Evolutionary conservation across 2,113 vertebrate species (phyloP).

Genomic region (Bungarus multicinctus): DNA sequence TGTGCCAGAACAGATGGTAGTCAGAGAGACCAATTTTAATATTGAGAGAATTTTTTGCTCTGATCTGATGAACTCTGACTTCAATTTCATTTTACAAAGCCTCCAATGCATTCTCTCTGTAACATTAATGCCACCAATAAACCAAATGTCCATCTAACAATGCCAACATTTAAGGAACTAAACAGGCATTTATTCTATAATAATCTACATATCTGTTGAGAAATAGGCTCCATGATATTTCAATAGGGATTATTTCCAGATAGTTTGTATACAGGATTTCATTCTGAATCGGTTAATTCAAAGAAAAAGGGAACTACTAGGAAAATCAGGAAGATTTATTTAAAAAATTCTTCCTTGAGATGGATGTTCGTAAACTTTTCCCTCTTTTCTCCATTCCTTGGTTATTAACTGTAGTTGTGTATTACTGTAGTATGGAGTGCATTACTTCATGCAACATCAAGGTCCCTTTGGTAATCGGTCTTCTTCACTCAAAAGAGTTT

Average conservation of each 20-base stretch:
- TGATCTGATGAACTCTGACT: not conserved
- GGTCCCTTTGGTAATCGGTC: not conserved
- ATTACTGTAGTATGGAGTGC: too few species aligned
- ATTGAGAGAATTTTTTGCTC: not conserved
- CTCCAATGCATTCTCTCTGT: not conserved
- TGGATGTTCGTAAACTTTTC: not conserved
- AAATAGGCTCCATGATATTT: not conserved
- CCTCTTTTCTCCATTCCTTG: not conserved
- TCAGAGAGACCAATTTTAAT: not conserved
- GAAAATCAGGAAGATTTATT: not conserved
- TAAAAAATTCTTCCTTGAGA: not conserved
- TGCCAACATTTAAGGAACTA: not conserved
- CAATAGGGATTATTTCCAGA: not conserved
- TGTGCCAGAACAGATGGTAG: conserved; percentile 12
- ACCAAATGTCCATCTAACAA: not conserved
- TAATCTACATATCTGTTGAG: not conserved
- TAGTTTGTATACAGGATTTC: not conserved
- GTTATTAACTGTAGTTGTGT: not conserved
- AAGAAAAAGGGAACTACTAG: not conserved
- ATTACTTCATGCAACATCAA: not conserved
- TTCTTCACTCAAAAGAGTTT: not conserved
- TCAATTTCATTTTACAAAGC: not conserved
- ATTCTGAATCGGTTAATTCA: not conserved
- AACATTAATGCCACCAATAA: not conserved
- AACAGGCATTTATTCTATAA: not conserved